A percentile compares a stretch with the other conserved stretches of the same genome.
phyloP scores from a whole-genome alignment of 1,140 invertebrate genomes.

The Meloidogyne hapla region DNA sequence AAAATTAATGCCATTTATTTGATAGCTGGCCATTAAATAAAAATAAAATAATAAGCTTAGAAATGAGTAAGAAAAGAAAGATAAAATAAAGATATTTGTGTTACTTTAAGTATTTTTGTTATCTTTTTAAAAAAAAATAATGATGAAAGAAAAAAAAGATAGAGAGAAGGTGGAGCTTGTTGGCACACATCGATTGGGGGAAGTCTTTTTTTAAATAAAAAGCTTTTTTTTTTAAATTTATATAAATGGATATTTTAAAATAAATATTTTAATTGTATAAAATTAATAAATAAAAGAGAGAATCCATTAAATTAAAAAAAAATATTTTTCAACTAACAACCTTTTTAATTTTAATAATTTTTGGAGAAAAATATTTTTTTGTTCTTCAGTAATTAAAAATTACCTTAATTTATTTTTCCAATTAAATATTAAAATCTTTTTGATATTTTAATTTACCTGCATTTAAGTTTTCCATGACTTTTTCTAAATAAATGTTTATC shows the following conservation, averaged over 20 bases:
- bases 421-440: too few species aligned
- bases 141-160: not conserved
- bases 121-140: not conserved
- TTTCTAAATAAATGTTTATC: constrained; percentile 26
- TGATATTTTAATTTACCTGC: constrained; percentile 16
- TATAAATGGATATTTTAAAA: too few species aligned
- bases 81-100: not conserved
- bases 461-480: constrained; percentile 21
- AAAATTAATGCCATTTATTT: too few species aligned
- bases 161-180: not conserved
- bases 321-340: too few species aligned
- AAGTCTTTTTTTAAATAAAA: too few species aligned
- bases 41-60: not conserved
- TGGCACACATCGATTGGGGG: not conserved
- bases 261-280: too few species aligned
- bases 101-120: not conserved
- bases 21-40: too few species aligned
- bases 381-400: too few species aligned
- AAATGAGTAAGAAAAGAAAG: not conserved
- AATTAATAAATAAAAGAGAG: too few species aligned
- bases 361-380: too few species aligned
- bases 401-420: too few species aligned
- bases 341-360: too few species aligned
- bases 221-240: not conserved
- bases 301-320: not conserved